Conservation (phyloP, 2,888 invertebrate genomes). For the Alitta virens region DNA sequence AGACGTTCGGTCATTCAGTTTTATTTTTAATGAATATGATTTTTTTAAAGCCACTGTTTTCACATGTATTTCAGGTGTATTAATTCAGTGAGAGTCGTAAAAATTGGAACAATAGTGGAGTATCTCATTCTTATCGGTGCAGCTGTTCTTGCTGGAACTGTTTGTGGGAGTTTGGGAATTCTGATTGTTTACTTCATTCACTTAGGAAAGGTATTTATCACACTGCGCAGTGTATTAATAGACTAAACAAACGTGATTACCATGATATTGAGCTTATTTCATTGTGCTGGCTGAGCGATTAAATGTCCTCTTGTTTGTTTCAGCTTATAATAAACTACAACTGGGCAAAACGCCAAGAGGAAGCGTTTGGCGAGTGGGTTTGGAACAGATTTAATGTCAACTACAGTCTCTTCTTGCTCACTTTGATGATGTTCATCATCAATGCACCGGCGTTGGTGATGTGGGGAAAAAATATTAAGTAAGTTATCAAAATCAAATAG, state of each 20-base stretch:
- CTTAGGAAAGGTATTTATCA: slow-evolving; percentile 18
- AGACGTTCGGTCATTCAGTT: too few relatives aligned
- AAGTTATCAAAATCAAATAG: too few relatives aligned
- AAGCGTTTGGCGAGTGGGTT: slow-evolving; percentile 1
- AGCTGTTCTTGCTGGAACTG: not conserved
- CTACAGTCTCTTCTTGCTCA: slow-evolving; percentile 23
- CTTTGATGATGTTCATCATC: slow-evolving; percentile 16
- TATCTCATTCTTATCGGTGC: slow-evolving; percentile 15
- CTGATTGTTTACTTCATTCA: slow-evolving; percentile 17
- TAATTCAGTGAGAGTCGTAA: not conserved
- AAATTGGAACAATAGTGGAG: slow-evolving; percentile 2
- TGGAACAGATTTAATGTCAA: slow-evolving; percentile 25
- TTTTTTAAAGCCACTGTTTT: not conserved
- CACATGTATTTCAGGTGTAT: too few relatives aligned
- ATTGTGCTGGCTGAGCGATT: too few relatives aligned
- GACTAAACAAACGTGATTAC: too few relatives aligned
- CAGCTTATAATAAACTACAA: slow-evolving; percentile 15
- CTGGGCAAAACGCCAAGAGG: not conserved
- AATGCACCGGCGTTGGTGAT: slow-evolving; percentile 23
- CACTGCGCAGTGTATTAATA: not conserved
- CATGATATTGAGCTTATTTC: too few relatives aligned
- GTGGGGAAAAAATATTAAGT: slow-evolving; percentile 20
- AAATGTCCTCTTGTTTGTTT: not conserved
- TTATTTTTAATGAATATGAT: too few relatives aligned
- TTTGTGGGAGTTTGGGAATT: slow-evolving; percentile 26